A percentile compares a stretch with the other conserved stretches of the same genome.
phyloP scores from a whole-genome alignment of 2,113 vertebrate species.

The Pleuronectes platessa region DNA sequence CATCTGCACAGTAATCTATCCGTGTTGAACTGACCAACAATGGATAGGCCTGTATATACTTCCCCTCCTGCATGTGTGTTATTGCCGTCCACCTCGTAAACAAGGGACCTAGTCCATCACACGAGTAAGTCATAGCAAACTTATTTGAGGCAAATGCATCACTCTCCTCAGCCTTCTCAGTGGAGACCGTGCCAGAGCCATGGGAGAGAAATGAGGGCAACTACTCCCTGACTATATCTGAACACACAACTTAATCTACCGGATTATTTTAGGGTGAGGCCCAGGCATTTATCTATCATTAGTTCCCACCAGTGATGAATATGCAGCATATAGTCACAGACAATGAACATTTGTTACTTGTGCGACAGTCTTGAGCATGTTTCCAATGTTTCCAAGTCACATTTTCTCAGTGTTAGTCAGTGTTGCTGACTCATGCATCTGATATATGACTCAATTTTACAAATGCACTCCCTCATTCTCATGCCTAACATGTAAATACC shows the following conservation, averaged over 20 bases:
- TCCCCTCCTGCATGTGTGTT: background rate
- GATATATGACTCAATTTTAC: conserved; percentile 24
- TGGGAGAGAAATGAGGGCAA: background rate
- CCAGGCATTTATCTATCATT: background rate
- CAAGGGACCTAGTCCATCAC: conserved; percentile 10
- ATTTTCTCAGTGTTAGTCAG: conserved; percentile 40
- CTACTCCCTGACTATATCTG: background rate
- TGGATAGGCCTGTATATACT: background rate
- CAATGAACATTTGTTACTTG: background rate
- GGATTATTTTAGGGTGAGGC: background rate
- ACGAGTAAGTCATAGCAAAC: conserved; percentile 6
- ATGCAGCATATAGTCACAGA: background rate
- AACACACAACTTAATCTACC: background rate
- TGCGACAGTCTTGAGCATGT: conserved; percentile 15
- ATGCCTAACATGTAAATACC: conserved; percentile 21
- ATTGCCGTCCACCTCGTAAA: conserved; percentile 3
- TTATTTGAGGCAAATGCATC: conserved; percentile 22
- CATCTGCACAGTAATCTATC: no score
- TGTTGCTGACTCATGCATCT: conserved; percentile 50
- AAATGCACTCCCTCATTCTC: background rate
- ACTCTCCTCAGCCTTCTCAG: conserved; percentile 4
- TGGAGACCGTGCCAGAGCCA: background rate
- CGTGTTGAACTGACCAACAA: background rate
- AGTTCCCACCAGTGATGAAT: background rate
- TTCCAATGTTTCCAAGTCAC: conserved; percentile 45